phyloP scores from a whole-genome alignment of 2,113 vertebrate genomes.

The Ariopsis seemanni region DNA sequence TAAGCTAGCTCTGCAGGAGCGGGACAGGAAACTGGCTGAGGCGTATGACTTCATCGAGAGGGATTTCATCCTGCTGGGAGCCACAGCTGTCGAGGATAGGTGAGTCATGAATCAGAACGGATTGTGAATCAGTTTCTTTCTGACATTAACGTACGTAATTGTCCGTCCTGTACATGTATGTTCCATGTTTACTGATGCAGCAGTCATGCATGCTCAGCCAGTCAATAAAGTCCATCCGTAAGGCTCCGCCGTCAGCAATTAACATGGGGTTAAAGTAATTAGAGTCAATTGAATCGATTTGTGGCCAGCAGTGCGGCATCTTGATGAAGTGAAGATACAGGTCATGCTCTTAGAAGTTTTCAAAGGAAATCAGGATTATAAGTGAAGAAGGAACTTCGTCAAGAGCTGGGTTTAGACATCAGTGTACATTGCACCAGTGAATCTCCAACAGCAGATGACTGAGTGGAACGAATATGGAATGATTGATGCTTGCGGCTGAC shows the following conservation, averaged over 20 bases:
- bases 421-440: not conserved
- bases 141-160: not conserved
- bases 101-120: slow-evolving; percentile 57
- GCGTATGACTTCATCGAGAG: slow-evolving; percentile 89
- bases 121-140: not conserved
- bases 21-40: slow-evolving; percentile 87
- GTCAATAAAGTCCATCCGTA: slow-evolving; percentile 41
- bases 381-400: not conserved
- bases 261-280: slow-evolving; percentile 49
- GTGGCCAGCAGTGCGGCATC: not conserved
- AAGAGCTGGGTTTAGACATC: not conserved
- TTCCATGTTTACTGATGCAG: not conserved
- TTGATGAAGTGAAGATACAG: slow-evolving; percentile 32
- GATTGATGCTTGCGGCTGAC: not conserved
- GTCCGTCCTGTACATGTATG: not conserved
- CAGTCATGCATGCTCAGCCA: slow-evolving; percentile 14
- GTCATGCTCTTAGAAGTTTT: slow-evolving; percentile 29
- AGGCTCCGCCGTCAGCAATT: slow-evolving; percentile 39
- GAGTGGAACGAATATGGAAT: not conserved
- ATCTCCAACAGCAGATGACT: not conserved
- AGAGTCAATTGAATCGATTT: slow-evolving; percentile 42
- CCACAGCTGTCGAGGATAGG: slow-evolving; percentile 97
- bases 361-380: not conserved
- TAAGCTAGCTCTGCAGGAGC: slow-evolving; percentile 87
- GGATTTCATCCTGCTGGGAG: slow-evolving; percentile 88